These are phyloP conservation scores for Poeciliopsis turrubarensis DNA, from an alignment of 2,113 vertebrate genomes.

Conservation along the genomic window DNA sequence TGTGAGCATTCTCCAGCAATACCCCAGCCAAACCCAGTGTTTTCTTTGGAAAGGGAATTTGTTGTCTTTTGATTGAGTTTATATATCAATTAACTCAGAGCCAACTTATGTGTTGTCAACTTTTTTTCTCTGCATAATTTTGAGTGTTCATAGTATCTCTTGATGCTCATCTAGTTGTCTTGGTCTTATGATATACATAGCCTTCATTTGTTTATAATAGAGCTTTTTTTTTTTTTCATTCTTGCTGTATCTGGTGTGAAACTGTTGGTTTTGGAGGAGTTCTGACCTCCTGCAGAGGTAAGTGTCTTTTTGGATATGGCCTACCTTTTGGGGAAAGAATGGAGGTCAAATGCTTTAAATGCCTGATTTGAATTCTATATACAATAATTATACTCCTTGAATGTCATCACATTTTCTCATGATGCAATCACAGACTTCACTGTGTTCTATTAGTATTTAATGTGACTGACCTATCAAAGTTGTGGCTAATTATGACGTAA, in stretches of 20 bases:
- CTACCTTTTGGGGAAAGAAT: conserved; percentile 35
- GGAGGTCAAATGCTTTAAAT: conserved; percentile 44
- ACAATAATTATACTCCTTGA: background rate
- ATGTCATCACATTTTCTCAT: background rate
- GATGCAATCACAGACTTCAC: background rate
- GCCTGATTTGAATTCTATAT: background rate
- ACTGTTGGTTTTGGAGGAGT: conserved; percentile 49
- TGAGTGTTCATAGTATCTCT: conserved; percentile 51
- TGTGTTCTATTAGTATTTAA: background rate
- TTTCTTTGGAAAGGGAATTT: conserved; percentile 58
- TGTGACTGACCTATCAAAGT: background rate
- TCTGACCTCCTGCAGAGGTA: conserved; percentile 10
- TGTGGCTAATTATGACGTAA: background rate
- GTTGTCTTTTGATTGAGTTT: conserved; percentile 50
- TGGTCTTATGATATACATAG: conserved; percentile 50
- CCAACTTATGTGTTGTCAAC: conserved; percentile 42
- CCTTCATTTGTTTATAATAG: conserved; percentile 60
- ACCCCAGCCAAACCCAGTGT: conserved; percentile 48
- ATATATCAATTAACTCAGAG: conserved; percentile 46
- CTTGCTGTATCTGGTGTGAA: conserved; percentile 49
- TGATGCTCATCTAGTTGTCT: conserved; percentile 60
- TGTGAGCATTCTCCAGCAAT: conserved; percentile 52
- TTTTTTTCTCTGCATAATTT: conserved; percentile 31
- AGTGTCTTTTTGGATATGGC: conserved; percentile 50
- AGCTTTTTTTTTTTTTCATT: conserved; percentile 42